Conservation (phyloP, 2,888 invertebrate genomes). For the Nineta flava region DNA sequence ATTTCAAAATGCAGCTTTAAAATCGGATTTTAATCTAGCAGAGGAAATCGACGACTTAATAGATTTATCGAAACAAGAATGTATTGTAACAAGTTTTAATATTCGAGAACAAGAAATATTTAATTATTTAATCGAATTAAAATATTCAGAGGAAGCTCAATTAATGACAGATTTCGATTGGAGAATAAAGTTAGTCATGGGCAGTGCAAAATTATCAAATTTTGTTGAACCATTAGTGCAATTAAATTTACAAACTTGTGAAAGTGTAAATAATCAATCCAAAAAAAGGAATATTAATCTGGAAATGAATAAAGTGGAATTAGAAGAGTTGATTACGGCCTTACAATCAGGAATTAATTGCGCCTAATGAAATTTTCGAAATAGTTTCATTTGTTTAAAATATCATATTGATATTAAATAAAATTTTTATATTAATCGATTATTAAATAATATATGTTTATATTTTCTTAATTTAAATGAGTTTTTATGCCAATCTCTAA, state of each 20-base stretch:
- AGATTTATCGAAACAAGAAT: conserved; percentile 12
- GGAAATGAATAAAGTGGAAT: conserved; percentile 23
- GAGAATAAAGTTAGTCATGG: conserved; percentile 35
- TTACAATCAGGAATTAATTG: conserved; percentile 12
- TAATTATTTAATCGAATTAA: conserved; percentile 18
- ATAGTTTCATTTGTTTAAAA: too few species aligned
- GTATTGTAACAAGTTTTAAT: conserved; percentile 20
- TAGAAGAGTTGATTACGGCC: conserved; percentile 19
- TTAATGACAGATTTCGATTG: conserved; percentile 33
- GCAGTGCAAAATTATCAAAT: conserved; percentile 31
- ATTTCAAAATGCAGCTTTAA: conserved; percentile 17
- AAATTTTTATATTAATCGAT: too few species aligned
- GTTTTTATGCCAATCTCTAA: too few species aligned
- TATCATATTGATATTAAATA: too few species aligned
- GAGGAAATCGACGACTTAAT: conserved; percentile 13
- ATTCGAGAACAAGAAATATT: conserved; percentile 22
- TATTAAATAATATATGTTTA: too few species aligned
- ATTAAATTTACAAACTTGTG: conserved; percentile 26
- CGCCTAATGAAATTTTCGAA: too few species aligned
- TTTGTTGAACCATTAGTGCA: conserved; percentile 31
- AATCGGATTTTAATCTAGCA: conserved; percentile 11
- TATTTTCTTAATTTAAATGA: too few species aligned
- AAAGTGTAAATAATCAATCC: conserved; percentile 11
- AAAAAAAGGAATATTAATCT: conserved; percentile 18
- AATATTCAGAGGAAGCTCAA: conserved; percentile 21